phyloP scores from a whole-genome alignment of 2,888 invertebrate species.

The Crepidodera aurea region DNA sequence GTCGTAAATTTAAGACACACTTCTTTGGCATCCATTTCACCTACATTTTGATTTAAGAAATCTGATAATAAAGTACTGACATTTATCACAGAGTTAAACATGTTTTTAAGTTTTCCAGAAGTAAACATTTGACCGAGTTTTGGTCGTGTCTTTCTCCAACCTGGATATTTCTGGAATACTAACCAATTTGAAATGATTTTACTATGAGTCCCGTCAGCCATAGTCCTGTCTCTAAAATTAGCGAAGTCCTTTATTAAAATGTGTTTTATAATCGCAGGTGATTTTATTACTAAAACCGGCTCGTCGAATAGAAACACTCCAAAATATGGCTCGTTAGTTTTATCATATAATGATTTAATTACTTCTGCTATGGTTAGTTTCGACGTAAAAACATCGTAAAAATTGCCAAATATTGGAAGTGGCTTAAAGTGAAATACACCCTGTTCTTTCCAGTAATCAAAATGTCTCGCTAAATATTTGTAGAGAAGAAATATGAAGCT shows the following conservation, averaged over 20 bases:
- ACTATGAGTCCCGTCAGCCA: slow-evolving; percentile 49
- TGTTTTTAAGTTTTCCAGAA: slow-evolving; percentile 64
- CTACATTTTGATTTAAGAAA: slow-evolving; percentile 31
- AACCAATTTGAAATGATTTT: slow-evolving; percentile 59
- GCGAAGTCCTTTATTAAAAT: slow-evolving; percentile 63
- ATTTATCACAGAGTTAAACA: slow-evolving; percentile 62
- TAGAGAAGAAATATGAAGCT: slow-evolving; percentile 28
- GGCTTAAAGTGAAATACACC: slow-evolving; percentile 45
- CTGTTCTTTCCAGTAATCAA: slow-evolving; percentile 47
- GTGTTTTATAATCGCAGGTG: slow-evolving; percentile 62
- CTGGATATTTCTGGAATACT: slow-evolving; percentile 61
- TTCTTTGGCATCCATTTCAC: slow-evolving; percentile 51
- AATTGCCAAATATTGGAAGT: slow-evolving; percentile 47
- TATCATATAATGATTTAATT: slow-evolving; percentile 28
- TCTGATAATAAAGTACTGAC: slow-evolving; percentile 52
- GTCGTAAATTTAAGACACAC: slow-evolving; percentile 58
- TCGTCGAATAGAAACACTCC: slow-evolving; percentile 64
- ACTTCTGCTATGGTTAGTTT: slow-evolving; percentile 33
- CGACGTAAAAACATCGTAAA: slow-evolving; percentile 34
- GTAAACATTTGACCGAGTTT: slow-evolving; percentile 66
- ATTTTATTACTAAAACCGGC: slow-evolving; percentile 61
- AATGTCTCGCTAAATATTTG: slow-evolving; percentile 45
- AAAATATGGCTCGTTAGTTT: slow-evolving; percentile 53
- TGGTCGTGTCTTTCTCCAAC: slow-evolving; percentile 64
- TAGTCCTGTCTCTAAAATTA: slow-evolving; percentile 60